Evolutionary conservation across 2,888 invertebrate species (phyloP), one percentile per base, ranked within the genome.

Genomic region (Actias luna): DNA sequence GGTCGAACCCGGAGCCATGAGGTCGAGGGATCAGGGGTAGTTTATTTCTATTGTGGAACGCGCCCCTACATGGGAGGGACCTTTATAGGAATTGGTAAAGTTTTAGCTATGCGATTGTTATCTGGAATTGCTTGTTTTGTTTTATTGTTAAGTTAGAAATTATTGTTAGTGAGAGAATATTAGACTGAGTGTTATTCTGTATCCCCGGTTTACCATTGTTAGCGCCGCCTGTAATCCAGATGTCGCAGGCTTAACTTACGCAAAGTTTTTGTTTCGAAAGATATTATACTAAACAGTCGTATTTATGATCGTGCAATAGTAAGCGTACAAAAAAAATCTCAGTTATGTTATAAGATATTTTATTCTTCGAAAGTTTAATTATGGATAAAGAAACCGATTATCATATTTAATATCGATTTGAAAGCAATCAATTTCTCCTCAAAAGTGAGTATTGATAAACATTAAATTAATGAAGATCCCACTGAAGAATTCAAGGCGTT

Each of bases 31-130:
- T 62, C 61, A 61, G 50, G 58, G 61, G 61, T 58, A 58, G 61
- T 62, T 62, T 62, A 62, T 61, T 61, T 39, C 61, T 62, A 62
- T 62, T 62, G 61, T 62, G 61, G 31, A 42, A 39, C 39, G 18
- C 27, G 25, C 55, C 31, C 61, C 39, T 62, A 42, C 58, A 58
- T 62, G 31, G 57, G 55, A 31, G 55, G 42, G 18, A 42, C 61
- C 39, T 39, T 58, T 62, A 62, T 39, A 33, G 61, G 39, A 61
- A 62, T 62, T 62, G 61, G 61, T 14, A 62, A 62, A 62, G 57
- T 62, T 62, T 55, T 55, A 55, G 55, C 55, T n/a, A 55, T 55
- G 55, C 55, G 55, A 55, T 55, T 55, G 55, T 55, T 55, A 55
- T 55, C 55, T 55, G 55, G 55, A 55, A 55, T 55, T 29, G 55